Base-by-base conservation (phyloP, 2,113 vertebrate species). In the human (Homo sapiens) region DNA sequence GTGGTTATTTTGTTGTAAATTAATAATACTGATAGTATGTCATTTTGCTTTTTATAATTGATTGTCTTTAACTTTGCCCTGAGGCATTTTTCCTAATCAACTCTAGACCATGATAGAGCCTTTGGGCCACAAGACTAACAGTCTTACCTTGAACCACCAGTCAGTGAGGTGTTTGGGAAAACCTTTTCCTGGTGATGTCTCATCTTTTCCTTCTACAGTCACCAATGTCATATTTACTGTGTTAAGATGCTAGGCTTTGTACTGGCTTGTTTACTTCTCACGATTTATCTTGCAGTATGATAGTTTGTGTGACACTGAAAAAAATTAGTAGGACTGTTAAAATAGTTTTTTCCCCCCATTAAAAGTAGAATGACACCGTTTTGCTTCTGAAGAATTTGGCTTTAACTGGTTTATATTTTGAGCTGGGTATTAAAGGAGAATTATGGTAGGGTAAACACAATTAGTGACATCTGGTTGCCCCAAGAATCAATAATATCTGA, bases 391-490 rank as follows among this genome's bases (percentile, higher is more conserved):
- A 48, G 22, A 82, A 64, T 92, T 93, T 66, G 35, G 5, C 79
- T 90, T 97, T 76, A 94, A 9, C 35, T 83, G 20, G 14, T 83
- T 85, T 94, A 94, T 96, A 80, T 89, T 97, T 96, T 73, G 40
- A 18, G 55, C 25, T 90, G 79, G 64, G 10, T 94, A 1, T 93
- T 85, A 81, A 93, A 87, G 79, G 35, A 76, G 70, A 97, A 89
- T 87, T 89, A 57, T 75, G 52, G 57, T 32, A 70, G 59, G 43
- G 57, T 93, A 96, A 95, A 94, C 50, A 93, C 35, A 70, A 40
- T 93, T 96, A 94, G 75, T 84, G 70, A 84, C 82, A 90, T 94
- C 64, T 97, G 81, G 43, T 92, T 93, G 91, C 91, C 61, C 48
- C 52, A 89, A 94, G 91, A 66, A 96, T 95, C 79, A 83, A 20